A percentile compares a stretch with the other conserved stretches of the same genome.
Conservation (phyloP, 2,797 vertebrate species). For the Poliocrania exsul region DNA sequence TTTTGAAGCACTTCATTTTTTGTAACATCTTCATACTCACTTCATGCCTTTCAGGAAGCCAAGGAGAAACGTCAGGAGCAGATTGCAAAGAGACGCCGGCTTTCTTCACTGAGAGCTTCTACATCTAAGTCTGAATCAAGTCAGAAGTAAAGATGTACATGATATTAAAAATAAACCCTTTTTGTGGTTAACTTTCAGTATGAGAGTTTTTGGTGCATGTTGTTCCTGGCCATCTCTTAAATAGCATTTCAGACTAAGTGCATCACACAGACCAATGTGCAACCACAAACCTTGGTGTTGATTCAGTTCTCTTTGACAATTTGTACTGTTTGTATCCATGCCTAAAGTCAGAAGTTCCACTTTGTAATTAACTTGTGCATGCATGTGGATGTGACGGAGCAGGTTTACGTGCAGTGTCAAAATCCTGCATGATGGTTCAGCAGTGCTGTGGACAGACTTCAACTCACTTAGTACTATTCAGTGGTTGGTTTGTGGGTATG, state of each 20-base stretch:
- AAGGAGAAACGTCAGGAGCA: constrained; percentile 98
- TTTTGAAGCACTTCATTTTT: background rate
- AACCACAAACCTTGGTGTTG: background rate
- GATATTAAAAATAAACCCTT: constrained; percentile 63
- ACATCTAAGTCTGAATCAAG: constrained; percentile 98
- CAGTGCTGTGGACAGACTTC: background rate
- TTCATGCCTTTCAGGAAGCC: constrained; percentile 84
- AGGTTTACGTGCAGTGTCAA: background rate
- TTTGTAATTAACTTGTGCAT: background rate
- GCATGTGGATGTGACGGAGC: background rate
- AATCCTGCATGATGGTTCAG: background rate
- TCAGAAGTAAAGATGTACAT: constrained; percentile 87
- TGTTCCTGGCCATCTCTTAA: background rate
- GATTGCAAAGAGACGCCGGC: constrained; percentile 96
- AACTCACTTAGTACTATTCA: background rate
- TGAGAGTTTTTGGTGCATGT: background rate
- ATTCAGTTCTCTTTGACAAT: background rate
- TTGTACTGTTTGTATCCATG: background rate
- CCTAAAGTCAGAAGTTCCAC: background rate
- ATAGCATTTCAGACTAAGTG: background rate
- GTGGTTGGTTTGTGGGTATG: background rate
- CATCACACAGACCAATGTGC: background rate
- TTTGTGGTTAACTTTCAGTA: background rate
- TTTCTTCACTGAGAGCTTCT: constrained; percentile 96
- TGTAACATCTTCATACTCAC: fast-evolving